Evolutionary conservation across 2,113 vertebrate species (phyloP), one percentile per base, ranked within the genome.

Genomic region (Motacilla alba): DNA sequence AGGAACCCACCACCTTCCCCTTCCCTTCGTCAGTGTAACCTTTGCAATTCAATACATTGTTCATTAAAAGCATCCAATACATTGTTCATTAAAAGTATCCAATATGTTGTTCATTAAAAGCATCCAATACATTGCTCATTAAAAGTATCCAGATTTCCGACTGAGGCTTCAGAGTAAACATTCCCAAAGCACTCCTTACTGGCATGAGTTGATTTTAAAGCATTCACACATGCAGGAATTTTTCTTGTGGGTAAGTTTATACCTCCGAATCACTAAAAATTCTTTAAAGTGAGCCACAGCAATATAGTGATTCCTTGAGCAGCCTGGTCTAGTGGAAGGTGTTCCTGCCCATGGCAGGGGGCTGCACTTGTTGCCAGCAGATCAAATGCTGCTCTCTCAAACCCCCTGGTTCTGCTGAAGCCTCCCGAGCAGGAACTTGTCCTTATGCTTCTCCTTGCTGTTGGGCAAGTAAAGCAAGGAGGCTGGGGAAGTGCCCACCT

Each of bases 1-100:
- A 24, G 0, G 4, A 72, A 22, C 4, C 5, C 68, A 37, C 8
- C 1, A 0, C 11, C 41, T 39, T 30, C 26, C 6, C 4, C 37
- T 60, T 46, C 47, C 33, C 23, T 17, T 39, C 16, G 22, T 46
- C 62, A 52, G 2, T 2, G 27, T 2, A 73, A 44, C 14, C 53
- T 58, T 20, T 39, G 47, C 27, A 53, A 19, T 44, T 80, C 17
- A 39, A 13, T 24, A 21, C 2, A 7, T 4, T 64, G 21, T 27
- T n/a, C 15, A 35, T 43, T 35, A 30, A 55, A 55, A 31, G 53
- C 8, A 55, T 55, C 53, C 11, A 55, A 14, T 30, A 17, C 3
- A 9, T 5, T 67, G 30, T 31, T 33, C 22, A n/a, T 18, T 30
- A 55, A 26, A 75, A 78, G 3, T 9, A 37, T 41, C 33, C 22